phyloP scores from a whole-genome alignment of 2,888 invertebrate genomes.

The Calliopum simillimum region DNA sequence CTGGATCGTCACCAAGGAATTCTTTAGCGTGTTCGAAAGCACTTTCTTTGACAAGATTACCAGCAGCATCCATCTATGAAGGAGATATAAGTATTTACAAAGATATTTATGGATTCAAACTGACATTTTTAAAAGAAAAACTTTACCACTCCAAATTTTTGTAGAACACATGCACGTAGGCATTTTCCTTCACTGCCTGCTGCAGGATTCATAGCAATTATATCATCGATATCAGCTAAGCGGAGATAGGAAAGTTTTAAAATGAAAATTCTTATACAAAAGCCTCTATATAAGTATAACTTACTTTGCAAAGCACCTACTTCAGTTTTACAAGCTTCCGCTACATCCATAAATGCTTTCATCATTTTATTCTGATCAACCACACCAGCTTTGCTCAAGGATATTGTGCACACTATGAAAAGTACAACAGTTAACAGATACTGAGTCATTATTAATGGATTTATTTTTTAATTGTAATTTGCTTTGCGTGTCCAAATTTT shows the following conservation, averaged over 20 bases:
- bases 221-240: slow-evolving; percentile 49
- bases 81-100: background rate
- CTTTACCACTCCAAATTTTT: slow-evolving; percentile 48
- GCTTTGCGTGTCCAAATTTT: too few species aligned
- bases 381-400: slow-evolving; percentile 40
- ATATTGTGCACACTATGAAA: background rate
- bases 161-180: slow-evolving; percentile 57
- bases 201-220: slow-evolving; percentile 49
- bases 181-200: slow-evolving; percentile 54
- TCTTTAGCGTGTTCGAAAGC: slow-evolving; percentile 49
- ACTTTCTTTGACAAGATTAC: slow-evolving; percentile 51
- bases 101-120: background rate
- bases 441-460: too few species aligned
- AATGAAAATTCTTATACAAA: too few species aligned
- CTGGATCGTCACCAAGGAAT: slow-evolving; percentile 48
- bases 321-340: slow-evolving; percentile 54
- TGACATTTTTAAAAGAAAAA: background rate
- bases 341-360: slow-evolving; percentile 46
- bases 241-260: background rate
- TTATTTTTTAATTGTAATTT: too few species aligned
- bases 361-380: slow-evolving; percentile 47
- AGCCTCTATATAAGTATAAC: too few species aligned
- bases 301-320: slow-evolving; percentile 56
- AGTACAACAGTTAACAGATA: too few species aligned
- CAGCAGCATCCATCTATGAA: slow-evolving; percentile 48